Evolutionary conservation across 1,140 invertebrate genomes (phyloP).

Genomic region (silkworm (Bombyx mori)): ASM3026992v2 NC_085115.1:8703501-8704000

Average conservation of each 20-base stretch:
- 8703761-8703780: slow-evolving; percentile 5
- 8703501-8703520: slow-evolving; percentile 40
- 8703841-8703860: no score
- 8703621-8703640: slow-evolving; percentile 49
- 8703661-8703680: slow-evolving; percentile 34
- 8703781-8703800: no score
- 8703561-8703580: slow-evolving; percentile 35
- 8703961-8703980: no score
- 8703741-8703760: slow-evolving; percentile 19
- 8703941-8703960: no score
- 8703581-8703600: slow-evolving; percentile 45
- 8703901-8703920: no score
- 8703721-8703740: slow-evolving; percentile 35
- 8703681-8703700: slow-evolving; percentile 17
- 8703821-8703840: no score
- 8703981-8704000: no score
- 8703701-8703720: slow-evolving; percentile 21
- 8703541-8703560: slow-evolving; percentile 47
- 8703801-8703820: no score
- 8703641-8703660: slow-evolving; percentile 45
- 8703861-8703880: no score
- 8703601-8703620: slow-evolving; percentile 53
- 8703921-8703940: no score
- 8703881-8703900: no score
- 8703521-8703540: slow-evolving; percentile 44